phyloP scores from a whole-genome alignment of 2,113 vertebrate genomes.

The Chaetodon trifascialis region DNA sequence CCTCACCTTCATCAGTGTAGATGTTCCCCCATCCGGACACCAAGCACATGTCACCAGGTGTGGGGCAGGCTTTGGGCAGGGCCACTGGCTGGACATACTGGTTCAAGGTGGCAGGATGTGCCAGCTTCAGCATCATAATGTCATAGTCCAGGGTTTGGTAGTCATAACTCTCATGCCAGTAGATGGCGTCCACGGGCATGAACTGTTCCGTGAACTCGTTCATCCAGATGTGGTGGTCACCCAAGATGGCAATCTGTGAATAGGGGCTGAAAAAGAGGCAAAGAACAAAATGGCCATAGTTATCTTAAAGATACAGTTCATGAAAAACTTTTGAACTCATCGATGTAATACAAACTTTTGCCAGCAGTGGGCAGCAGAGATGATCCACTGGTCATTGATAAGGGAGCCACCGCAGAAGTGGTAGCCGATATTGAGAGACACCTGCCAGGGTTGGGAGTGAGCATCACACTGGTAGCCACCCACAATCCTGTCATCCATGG shows the following conservation, averaged over 20 bases:
- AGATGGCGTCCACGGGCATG: constrained; percentile 81
- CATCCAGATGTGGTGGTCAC: constrained; percentile 81
- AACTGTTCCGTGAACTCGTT: constrained; percentile 79
- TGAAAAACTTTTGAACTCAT: not conserved
- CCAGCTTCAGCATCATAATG: constrained; percentile 83
- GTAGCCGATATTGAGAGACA: constrained; percentile 80
- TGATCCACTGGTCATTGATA: constrained; percentile 81
- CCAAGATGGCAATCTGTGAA: constrained; percentile 71
- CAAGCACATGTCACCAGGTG: constrained; percentile 68
- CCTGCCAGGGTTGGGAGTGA: constrained; percentile 79
- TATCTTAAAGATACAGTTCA: not conserved
- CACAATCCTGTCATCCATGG: constrained; percentile 79
- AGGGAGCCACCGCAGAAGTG: constrained; percentile 82
- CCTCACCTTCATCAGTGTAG: constrained; percentile 73
- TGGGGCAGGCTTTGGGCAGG: constrained; percentile 75
- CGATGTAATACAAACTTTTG: constrained; percentile 71
- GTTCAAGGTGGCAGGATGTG: constrained; percentile 64
- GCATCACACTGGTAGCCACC: constrained; percentile 74
- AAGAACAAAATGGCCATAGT: not conserved
- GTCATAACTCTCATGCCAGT: constrained; percentile 81
- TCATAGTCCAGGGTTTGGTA: constrained; percentile 81
- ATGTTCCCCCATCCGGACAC: constrained; percentile 85
- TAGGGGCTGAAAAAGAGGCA: constrained; percentile 67
- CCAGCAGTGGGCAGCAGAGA: constrained; percentile 86
- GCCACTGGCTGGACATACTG: constrained; percentile 72